Conservation (phyloP, 1,140 invertebrate genomes). For the Panagrolaimus sp. region DNA sequence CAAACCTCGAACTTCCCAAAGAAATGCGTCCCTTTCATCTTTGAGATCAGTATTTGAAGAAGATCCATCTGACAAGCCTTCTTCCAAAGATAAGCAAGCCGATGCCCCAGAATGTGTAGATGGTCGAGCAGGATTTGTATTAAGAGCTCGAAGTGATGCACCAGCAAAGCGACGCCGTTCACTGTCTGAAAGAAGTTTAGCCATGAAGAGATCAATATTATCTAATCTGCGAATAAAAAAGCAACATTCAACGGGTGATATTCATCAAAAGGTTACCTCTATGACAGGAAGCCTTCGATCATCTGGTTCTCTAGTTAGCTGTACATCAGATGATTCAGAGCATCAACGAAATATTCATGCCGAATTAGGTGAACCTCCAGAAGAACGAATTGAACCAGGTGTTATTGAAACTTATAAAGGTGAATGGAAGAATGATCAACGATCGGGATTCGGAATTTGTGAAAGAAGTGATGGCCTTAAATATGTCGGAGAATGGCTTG, state of each 20-base stretch:
- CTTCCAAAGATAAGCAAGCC: constrained; percentile 21
- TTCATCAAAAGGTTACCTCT: constrained; percentile 67
- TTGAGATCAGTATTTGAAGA: constrained; percentile 16
- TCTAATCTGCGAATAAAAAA: constrained; percentile 82
- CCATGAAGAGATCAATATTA: constrained; percentile 76
- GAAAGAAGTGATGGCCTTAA: constrained; percentile 91
- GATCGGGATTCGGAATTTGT: constrained; percentile 88
- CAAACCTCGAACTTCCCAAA: constrained; percentile 44
- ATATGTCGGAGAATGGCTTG: constrained; percentile 94
- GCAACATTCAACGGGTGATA: constrained; percentile 90
- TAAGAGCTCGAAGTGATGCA: constrained; percentile 77
- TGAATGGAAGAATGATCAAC: constrained; percentile 99
- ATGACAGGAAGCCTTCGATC: constrained; percentile 66
- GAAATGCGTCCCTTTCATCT: constrained; percentile 17
- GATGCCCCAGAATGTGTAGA: background rate
- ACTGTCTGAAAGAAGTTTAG: constrained; percentile 76
- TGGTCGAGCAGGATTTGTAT: constrained; percentile 69
- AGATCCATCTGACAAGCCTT: constrained; percentile 49
- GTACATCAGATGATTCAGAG: constrained; percentile 75
- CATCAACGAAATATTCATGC: constrained; percentile 62
- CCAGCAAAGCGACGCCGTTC: constrained; percentile 68
- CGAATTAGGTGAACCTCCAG: constrained; percentile 21
- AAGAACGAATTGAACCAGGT: constrained; percentile 79
- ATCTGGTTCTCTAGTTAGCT: constrained; percentile 78
- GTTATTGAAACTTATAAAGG: constrained; percentile 97